These are phyloP conservation scores for Allolobophora icterica DNA, from an alignment of 2,888 invertebrate species.

Conservation along the genomic window DNA sequence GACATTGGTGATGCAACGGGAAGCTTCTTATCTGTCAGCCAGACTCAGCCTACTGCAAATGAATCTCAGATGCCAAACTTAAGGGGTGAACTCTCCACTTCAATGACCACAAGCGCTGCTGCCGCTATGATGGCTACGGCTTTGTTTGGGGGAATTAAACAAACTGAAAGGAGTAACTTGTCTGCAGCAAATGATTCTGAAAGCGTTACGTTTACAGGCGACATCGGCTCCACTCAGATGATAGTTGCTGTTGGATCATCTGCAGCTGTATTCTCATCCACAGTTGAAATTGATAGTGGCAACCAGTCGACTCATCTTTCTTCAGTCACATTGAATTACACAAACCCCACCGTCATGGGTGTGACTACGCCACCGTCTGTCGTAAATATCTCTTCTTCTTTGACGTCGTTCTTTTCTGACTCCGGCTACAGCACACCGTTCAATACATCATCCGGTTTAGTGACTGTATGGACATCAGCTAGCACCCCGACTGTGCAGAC, in stretches of 20 bases:
- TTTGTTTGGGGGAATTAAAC: neutral
- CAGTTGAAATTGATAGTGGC: neutral
- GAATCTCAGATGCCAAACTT: neutral
- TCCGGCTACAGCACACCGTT: neutral
- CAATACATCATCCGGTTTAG: neutral
- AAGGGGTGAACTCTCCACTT: neutral
- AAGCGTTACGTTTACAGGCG: neutral
- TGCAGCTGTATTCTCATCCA: neutral
- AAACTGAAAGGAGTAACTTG: too few species aligned
- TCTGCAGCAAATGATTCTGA: neutral
- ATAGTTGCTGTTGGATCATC: neutral
- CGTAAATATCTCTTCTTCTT: neutral
- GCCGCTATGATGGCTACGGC: neutral
- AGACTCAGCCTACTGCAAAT: neutral
- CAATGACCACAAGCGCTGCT: neutral
- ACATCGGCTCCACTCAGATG: neutral
- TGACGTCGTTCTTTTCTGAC: neutral
- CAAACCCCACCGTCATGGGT: neutral
- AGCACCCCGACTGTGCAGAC: neutral
- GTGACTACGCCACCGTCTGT: neutral
- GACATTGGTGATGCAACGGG: neutral
- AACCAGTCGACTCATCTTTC: neutral
- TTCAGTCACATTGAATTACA: neutral
- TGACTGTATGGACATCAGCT: neutral
- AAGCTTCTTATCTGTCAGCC: neutral